Evolutionary conservation across 1,140 invertebrate species (phyloP).

Genomic region (Solen grandis): DNA sequence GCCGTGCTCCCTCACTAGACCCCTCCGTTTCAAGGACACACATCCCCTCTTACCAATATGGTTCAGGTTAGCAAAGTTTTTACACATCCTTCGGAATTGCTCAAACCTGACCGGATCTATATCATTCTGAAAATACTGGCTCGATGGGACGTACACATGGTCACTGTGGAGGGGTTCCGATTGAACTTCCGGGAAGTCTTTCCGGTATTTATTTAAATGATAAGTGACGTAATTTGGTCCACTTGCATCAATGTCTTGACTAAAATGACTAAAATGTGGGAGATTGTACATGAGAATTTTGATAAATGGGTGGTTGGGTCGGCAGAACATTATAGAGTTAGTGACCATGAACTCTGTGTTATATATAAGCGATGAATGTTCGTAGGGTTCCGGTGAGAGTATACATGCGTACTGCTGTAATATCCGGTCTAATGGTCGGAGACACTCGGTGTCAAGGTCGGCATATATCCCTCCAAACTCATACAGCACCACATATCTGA

Average conservation of each 20-base stretch:
- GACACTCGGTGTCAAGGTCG: conserved; percentile 72
- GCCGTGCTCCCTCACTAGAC: not conserved
- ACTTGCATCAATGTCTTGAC: conserved; percentile 69
- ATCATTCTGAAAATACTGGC: conserved; percentile 48
- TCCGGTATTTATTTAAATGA: conserved; percentile 58
- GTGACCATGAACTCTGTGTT: conserved; percentile 68
- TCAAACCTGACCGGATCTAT: conserved; percentile 37
- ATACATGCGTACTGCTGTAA: conserved; percentile 67
- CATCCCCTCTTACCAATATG: conserved; percentile 19
- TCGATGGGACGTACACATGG: conserved; percentile 39
- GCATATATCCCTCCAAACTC: conserved; percentile 75
- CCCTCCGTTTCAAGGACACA: conserved; percentile 23
- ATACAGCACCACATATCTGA: conserved; percentile 71
- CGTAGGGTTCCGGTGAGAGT: conserved; percentile 73
- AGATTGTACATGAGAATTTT: conserved; percentile 66
- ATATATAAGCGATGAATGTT: conserved; percentile 67
- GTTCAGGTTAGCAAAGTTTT: conserved; percentile 13
- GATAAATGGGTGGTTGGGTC: conserved; percentile 69
- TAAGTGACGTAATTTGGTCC: conserved; percentile 72
- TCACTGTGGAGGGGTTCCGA: not conserved
- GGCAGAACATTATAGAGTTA: conserved; percentile 75
- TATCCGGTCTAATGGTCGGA: conserved; percentile 64
- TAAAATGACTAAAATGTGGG: conserved; percentile 66
- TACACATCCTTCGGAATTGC: conserved; percentile 38
- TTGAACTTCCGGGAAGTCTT: not conserved